Evolutionary conservation across 2,797 vertebrate genomes (phyloP).

Genomic region (Heterohyrax brucei): DNA sequence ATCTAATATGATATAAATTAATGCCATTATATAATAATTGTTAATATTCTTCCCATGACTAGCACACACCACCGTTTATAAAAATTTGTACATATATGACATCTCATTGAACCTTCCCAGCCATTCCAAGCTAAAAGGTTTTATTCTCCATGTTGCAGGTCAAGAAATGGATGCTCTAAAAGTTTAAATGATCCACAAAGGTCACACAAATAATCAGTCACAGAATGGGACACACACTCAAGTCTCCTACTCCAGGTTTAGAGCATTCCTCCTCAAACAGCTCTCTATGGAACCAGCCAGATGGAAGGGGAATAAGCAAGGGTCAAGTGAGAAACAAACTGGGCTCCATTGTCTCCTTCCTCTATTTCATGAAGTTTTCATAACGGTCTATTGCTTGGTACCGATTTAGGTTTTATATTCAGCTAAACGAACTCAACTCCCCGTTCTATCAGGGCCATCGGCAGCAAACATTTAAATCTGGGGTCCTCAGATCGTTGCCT

Average conservation of each 20-base stretch:
- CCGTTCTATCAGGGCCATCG: neutral
- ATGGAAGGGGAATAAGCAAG: neutral
- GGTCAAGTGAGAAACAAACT: neutral
- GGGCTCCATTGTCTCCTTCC: neutral
- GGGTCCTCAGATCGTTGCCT: neutral
- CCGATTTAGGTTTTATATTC: neutral
- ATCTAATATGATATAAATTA: slow-evolving; percentile 76
- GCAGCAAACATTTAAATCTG: slow-evolving; percentile 10
- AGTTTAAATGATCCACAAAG: slow-evolving; percentile 18
- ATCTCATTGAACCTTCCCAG: slow-evolving; percentile 33
- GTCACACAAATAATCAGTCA: slow-evolving; percentile 16
- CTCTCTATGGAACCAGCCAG: neutral
- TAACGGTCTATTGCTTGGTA: neutral
- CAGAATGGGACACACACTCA: neutral
- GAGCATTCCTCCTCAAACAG: neutral
- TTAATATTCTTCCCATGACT: slow-evolving; percentile 69
- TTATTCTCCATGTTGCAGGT: neutral
- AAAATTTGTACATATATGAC: slow-evolving; percentile 54
- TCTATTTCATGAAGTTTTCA: neutral
- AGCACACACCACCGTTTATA: slow-evolving; percentile 53
- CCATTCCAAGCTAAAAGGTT: neutral
- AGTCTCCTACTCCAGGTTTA: neutral
- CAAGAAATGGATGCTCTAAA: slow-evolving; percentile 27
- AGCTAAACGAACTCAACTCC: slow-evolving; percentile 44
- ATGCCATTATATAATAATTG: slow-evolving; percentile 75